phyloP scores from a whole-genome alignment of 2,797 vertebrate species.

The Sternotherus odoratus region DNA sequence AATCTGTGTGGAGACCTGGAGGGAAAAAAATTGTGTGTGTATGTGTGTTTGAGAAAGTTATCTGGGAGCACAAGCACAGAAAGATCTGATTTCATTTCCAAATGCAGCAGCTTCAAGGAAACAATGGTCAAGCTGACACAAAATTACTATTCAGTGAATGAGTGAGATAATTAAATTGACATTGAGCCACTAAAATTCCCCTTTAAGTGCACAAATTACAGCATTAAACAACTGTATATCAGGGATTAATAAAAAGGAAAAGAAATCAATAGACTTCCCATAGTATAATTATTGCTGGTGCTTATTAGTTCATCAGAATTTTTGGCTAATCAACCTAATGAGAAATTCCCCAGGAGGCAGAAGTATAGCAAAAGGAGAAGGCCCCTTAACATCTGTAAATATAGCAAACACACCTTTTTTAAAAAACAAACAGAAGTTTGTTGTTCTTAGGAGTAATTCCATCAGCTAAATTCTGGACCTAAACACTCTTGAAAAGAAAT shows the following conservation, averaged over 20 bases:
- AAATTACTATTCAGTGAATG: background rate
- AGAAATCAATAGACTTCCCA: background rate
- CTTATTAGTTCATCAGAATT: background rate
- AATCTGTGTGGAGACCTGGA: background rate
- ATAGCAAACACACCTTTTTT: background rate
- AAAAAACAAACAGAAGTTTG: background rate
- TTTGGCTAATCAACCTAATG: background rate
- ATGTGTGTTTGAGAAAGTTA: background rate
- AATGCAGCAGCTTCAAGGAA: background rate
- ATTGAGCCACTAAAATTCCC: background rate
- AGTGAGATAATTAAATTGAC: background rate
- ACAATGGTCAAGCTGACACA: background rate
- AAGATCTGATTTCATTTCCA: background rate
- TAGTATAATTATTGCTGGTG: fast-evolving
- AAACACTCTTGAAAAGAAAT: background rate
- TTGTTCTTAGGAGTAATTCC: background rate
- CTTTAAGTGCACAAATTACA: background rate
- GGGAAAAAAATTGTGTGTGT: fast-evolving
- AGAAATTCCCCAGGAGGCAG: background rate
- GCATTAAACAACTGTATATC: background rate
- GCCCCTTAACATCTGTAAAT: background rate
- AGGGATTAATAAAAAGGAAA: background rate
- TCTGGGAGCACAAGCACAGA: background rate
- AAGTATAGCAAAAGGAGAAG: background rate
- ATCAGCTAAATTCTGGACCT: background rate